Base-by-base conservation (phyloP, 2,113 vertebrate genomes). In the Stigmatopora nigra region DNA sequence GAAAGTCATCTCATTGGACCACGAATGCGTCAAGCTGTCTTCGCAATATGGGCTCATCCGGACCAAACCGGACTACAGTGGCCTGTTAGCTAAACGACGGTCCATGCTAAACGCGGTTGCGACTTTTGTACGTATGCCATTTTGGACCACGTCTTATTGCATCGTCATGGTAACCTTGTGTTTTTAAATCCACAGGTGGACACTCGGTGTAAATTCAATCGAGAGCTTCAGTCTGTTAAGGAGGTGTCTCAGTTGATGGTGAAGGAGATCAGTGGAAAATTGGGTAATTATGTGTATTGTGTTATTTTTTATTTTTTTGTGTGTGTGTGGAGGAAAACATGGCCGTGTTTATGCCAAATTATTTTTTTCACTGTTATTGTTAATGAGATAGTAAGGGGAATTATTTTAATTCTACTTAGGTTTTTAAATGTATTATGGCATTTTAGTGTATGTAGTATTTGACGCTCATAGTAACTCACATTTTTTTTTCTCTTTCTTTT, bases 41-140 rank as follows among this genome's bases (percentile, higher is more conserved):
- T 90, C 89, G 11, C 89, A 91, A 71, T 82, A 84, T 63, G 63
- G 68, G 45, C 62, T 91, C 13, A 88, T 92, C 65, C 73, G 75
- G 75, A 78, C 60, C 59, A 91, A 91, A 84, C 91, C 91, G 0
- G 82, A 91, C 77, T 92, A 92, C 79, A 69, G 65, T 6, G 6
- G 31, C 38, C 25, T 87, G 38, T 86, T 92, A 47, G 12, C 35
- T 51, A 75, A 87, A 74, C 90, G 91, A 31, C 75, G 75, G 44
- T 66, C 78, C 1, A 58, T 73, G 16, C 78, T 92, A 64, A 71
- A 84, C 46, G 88, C 84, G 0, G 77, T 90, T 77, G 81, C 78
- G 46, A 61, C 86, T 46, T 83, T 88, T 80, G 91, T 92, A 82
- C 63, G 85, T 73, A 70, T 31, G 4, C 64, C 55, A 36, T 63